Base-by-base conservation (phyloP, 2,797 vertebrate genomes). In the Lacerta agilis region DNA sequence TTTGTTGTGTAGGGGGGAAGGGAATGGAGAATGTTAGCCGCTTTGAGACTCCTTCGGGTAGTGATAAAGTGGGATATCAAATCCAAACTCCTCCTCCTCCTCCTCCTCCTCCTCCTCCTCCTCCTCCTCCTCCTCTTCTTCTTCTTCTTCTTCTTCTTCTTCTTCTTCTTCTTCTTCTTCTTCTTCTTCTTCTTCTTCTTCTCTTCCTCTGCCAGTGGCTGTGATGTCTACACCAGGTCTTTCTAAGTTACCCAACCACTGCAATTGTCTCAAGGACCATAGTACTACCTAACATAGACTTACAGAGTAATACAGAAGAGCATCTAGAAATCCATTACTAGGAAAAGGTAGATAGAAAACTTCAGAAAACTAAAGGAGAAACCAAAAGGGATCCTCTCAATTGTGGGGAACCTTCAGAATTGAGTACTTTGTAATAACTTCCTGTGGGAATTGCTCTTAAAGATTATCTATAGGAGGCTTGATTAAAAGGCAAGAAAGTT, bases 401-500 rank as follows among this genome's bases (percentile, higher is more conserved):
- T 77, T 29, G 41, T 8, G 23, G 69, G 3, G 0, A 25, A 82
- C 2, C 36, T 92, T 87, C 1, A 8, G 38, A 86, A 83, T 36
- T 86, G 58, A 13, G 49, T 41, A 6, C 1, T 64, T 89, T 10
- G 23, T 71, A 87, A 91, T 20, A 17, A 5, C 82, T 89, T 36
- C 27, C 79, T 1, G 33, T 85, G 18, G 13, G 76, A 88, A 4
- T 2, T 49, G 61, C 25, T 58, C 38, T 86, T 89, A 75, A 29
- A 90, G 10, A 86, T 79, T 83, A 55, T 82, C 15, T 87, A 49
- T 69, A 66, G 82, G 72, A 86, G 86, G 5, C 83, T 18, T 87
- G 76, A 88, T 90, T 87, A 93, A 94, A 58, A 38, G 73, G 73
- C 86, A 93, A 64, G 33, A 36, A 90, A 94, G 90, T 78, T 87